These are phyloP conservation scores for Mimas tiliae DNA, from an alignment of 2,888 invertebrate species.

Conservation along the genomic window DNA sequence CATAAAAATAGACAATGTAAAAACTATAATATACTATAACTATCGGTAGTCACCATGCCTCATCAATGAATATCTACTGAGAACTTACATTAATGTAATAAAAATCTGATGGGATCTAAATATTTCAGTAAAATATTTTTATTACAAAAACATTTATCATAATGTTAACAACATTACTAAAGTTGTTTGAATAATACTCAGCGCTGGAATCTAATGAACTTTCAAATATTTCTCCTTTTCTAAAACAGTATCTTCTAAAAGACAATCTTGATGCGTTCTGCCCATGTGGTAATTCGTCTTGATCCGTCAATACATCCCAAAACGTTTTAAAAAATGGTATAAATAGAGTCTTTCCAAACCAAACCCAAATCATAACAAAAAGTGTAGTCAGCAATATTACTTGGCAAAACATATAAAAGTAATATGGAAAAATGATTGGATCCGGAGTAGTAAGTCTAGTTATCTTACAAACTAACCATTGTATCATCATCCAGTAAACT, in stretches of 20 bases:
- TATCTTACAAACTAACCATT: slow-evolving; percentile 73
- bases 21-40: too few species aligned
- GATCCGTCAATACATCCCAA: slow-evolving; percentile 44
- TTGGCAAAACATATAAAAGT: slow-evolving; percentile 73
- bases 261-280: slow-evolving; percentile 45
- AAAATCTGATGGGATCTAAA: background rate
- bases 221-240: slow-evolving; percentile 73
- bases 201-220: slow-evolving; percentile 36
- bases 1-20: too few species aligned
- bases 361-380: slow-evolving; percentile 59
- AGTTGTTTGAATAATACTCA: background rate
- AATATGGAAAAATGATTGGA: slow-evolving; percentile 71
- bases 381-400: slow-evolving; percentile 59
- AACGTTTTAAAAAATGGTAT: slow-evolving; percentile 59
- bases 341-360: slow-evolving; percentile 55
- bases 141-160: slow-evolving; percentile 28
- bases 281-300: background rate
- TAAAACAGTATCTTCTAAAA: slow-evolving; percentile 72
- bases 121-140: slow-evolving; percentile 19
- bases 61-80: too few species aligned
- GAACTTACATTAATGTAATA: background rate
- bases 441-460: slow-evolving; percentile 63
- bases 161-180: slow-evolving; percentile 24
- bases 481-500: slow-evolving; percentile 70
- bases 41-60: too few species aligned